Evolutionary conservation across 2,888 invertebrate genomes (phyloP).

Genomic region (Acleris cristana): DNA sequence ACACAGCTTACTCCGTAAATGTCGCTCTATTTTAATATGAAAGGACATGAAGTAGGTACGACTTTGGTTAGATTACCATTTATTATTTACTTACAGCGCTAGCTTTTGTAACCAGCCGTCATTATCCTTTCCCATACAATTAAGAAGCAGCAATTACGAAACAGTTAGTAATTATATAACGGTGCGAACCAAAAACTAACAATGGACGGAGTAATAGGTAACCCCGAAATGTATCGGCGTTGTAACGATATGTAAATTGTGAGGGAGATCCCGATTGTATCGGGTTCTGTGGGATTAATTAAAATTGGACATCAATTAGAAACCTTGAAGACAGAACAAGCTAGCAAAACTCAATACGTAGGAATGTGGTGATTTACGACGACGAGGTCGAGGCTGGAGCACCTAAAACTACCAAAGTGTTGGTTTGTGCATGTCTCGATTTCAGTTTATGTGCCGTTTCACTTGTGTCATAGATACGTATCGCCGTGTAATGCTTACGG

Average conservation of each 20-base stretch:
- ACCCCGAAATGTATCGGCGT: slow-evolving; percentile 15
- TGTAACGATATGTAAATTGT: not conserved
- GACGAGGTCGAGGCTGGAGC: too few species aligned
- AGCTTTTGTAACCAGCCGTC: slow-evolving; percentile 51
- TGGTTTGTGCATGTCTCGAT: too few species aligned
- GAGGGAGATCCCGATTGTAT: slow-evolving; percentile 9
- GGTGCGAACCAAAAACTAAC: slow-evolving; percentile 78
- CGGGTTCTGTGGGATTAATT: slow-evolving; percentile 1
- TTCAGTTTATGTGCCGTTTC: too few species aligned
- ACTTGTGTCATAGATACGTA: too few species aligned
- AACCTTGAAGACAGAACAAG: not conserved
- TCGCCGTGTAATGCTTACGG: too few species aligned
- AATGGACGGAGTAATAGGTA: slow-evolving; percentile 65
- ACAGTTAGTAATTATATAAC: slow-evolving; percentile 74
- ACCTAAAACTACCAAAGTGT: too few species aligned
- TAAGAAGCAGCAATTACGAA: slow-evolving; percentile 73
- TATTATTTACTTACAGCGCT: slow-evolving; percentile 13
- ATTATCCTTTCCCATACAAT: slow-evolving; percentile 72
- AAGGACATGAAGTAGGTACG: not conserved
- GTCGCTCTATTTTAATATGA: not conserved
- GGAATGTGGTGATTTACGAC: too few species aligned
- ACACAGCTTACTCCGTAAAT: too few species aligned
- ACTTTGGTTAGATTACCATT: not conserved
- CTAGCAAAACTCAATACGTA: not conserved
- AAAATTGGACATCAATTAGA: not conserved